Percentiles rank a stretch among this genome's conserved stretches.
phyloP scores from a whole-genome alignment of 2,888 invertebrate species.

The Philaethria dido region DNA sequence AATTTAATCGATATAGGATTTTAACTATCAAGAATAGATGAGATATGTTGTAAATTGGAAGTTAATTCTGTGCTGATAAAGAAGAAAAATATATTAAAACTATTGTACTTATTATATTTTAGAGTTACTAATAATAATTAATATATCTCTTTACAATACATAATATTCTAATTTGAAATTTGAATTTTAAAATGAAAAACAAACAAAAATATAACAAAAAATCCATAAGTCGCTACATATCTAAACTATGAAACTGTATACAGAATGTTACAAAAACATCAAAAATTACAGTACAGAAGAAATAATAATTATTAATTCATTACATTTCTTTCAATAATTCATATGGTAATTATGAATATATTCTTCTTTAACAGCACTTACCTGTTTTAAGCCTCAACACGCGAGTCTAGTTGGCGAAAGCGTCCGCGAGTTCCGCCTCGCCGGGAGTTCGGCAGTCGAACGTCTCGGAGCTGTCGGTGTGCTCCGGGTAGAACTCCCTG shows the following conservation, averaged over 20 bases:
- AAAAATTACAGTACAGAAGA: not conserved
- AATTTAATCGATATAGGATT: slow-evolving; percentile 36
- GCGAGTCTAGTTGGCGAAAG: slow-evolving; percentile 61
- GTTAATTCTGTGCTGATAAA: slow-evolving; percentile 21
- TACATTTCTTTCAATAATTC: not conserved
- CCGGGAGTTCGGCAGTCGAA: slow-evolving; percentile 80
- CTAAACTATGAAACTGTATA: not conserved
- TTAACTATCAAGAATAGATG: slow-evolving; percentile 39
- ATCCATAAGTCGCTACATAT: slow-evolving; percentile 9
- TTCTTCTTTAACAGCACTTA: slow-evolving; percentile 21
- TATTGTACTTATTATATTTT: slow-evolving; percentile 6
- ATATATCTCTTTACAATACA: slow-evolving; percentile 23
- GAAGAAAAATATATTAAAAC: slow-evolving; percentile 14
- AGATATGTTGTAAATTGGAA: slow-evolving; percentile 36
- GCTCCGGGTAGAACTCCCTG: slow-evolving; percentile 90
- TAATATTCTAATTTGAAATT: slow-evolving; percentile 8
- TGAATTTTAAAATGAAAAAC: not conserved
- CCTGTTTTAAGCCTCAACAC: slow-evolving; percentile 42
- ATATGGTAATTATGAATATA: not conserved
- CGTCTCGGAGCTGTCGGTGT: slow-evolving; percentile 85
- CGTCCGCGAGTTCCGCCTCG: slow-evolving; percentile 69
- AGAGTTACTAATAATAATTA: not conserved
- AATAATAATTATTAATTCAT: not conserved
- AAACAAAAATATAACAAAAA: not conserved
- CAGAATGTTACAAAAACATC: slow-evolving; percentile 1